Evolutionary conservation across 2,797 vertebrate genomes (phyloP), one percentile per base, ranked within the genome.

Genomic region (Anabas testudineus): DNA sequence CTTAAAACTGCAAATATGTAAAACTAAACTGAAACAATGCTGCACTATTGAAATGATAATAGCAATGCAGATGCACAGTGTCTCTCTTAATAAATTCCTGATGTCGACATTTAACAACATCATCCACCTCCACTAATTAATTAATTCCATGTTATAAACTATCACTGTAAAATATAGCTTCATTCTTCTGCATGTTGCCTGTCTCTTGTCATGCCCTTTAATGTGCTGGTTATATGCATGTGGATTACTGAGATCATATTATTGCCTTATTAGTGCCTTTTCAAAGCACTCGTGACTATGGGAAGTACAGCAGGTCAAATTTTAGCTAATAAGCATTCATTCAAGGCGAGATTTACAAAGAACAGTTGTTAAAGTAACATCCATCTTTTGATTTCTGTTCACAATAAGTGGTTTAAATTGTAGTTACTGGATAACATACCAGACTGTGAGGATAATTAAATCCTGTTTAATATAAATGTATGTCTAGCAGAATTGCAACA

Each of bases 1-100:
- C 47, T 70, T 34, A 42, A 67, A 80, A 39, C 43, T 71, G 22
- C 47, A 54, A 37, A 42, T 32, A 16, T 67, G 19, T 43, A 37
- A 66, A 81, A 36, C 48, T 49, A 28, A 37, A 56, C 43, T 58
- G 43, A 37, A 58, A 53, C 45, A 53, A 18, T 5, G 15, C 16
- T 42, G 45, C 32, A 42, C 48, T 63, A 43, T 24, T 39, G 22
- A 49, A 51, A 57, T 15, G 26, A 22, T 24, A 21, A 18, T 12
- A 32, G 32, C 7, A 66, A n/a, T 41, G 63, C 32, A 65, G 51
- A 54, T 57, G 52, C 48, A 19, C 26, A 14, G 14, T 39, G 24
- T 76, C 47, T 26, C 4, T 45, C n/a, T 13, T 3, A 18, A 46
- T 51, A 13, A 41, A 58, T 56, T 42, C 48, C 56, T 53, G 34